Evolutionary conservation across 2,113 vertebrate genomes (phyloP), one percentile per base, ranked within the genome.

Genomic region (Plestiodon gilberti): DNA sequence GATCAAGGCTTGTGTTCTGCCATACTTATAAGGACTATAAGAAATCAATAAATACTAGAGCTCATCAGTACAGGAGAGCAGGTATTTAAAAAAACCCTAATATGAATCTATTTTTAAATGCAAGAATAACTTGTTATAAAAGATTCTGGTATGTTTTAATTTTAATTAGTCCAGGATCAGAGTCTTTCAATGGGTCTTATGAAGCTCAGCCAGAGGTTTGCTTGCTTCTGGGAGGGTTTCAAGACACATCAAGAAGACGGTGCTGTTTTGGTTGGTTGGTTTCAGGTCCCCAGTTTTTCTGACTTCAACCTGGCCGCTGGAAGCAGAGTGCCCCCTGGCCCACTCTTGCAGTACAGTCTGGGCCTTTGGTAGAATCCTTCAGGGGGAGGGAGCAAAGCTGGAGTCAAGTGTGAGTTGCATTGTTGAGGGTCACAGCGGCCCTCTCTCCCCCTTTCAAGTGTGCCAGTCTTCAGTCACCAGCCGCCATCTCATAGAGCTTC

Each of bases 401-500:
- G 91, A 86, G 89, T 87, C 65, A 55, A 92, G 91, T 91, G 92
- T 94, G 94, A 95, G 91, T 91, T 94, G 57, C 91, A 73, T 91
- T 89, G 74, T 88, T 76, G 89, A 80, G 90, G 94, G 94, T 88
- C 91, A 90, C 93, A 94, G 91, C 89, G 94, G 83, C 87, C 10
- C n/a, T 33, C 78, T 40, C 40, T 38, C 69, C 43, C 78, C 91
- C 90, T 93, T 89, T 91, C 90, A 93, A 83, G 91, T 94, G 93
- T 95, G 97, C 97, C 97, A 97, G 96, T 94, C 95, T 95, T 93
- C 88, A 81, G 80, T 95, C 96, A 97, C 95, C 96, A 96, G 93
- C 93, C 91, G 73, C 95, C 95, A 96, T 96, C 96, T 96, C 95
- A 94, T 95, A 79, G 90, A 94, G 93, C 95, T 96, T 95, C 92